phyloP scores from a whole-genome alignment of 2,888 invertebrate genomes.

The Aspidiotus rigidus region DNA sequence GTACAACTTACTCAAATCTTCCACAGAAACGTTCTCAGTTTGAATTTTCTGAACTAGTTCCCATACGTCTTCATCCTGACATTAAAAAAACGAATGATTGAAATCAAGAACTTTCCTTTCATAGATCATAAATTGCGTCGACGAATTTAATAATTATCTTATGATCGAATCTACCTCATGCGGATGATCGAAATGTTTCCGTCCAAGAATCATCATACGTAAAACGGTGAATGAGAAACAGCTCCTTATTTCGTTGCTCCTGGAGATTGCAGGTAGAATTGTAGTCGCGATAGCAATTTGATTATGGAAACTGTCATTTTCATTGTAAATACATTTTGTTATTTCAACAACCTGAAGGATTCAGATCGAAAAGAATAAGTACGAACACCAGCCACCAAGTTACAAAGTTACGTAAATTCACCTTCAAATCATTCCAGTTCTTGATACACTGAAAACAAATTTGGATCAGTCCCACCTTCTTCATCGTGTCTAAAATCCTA shows the following conservation, averaged over 20 bases:
- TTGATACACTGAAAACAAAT: too few relatives aligned
- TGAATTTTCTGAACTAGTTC: not conserved
- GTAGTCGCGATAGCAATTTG: not conserved
- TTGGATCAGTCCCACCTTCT: too few relatives aligned
- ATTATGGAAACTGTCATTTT: not conserved
- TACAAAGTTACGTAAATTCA: too few relatives aligned
- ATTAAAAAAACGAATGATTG: not conserved
- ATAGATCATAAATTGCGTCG: too few relatives aligned
- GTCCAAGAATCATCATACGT: not conserved
- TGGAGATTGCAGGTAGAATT: not conserved
- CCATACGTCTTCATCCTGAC: not conserved
- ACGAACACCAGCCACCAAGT: too few relatives aligned
- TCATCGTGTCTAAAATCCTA: too few relatives aligned
- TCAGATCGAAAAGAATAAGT: too few relatives aligned
- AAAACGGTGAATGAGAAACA: not conserved
- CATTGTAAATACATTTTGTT: not conserved
- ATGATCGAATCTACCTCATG: too few relatives aligned
- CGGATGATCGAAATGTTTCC: too few relatives aligned
- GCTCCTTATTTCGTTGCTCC: not conserved
- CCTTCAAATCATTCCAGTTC: too few relatives aligned
- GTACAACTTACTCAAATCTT: not conserved
- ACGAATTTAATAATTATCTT: too few relatives aligned
- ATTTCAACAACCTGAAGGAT: not conserved
- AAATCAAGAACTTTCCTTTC: too few relatives aligned
- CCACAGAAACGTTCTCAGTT: not conserved